A percentile compares a stretch with the other conserved stretches of the same genome.
Conservation (phyloP, 2,797 vertebrate species). For the Hipposideros larvatus region DNA sequence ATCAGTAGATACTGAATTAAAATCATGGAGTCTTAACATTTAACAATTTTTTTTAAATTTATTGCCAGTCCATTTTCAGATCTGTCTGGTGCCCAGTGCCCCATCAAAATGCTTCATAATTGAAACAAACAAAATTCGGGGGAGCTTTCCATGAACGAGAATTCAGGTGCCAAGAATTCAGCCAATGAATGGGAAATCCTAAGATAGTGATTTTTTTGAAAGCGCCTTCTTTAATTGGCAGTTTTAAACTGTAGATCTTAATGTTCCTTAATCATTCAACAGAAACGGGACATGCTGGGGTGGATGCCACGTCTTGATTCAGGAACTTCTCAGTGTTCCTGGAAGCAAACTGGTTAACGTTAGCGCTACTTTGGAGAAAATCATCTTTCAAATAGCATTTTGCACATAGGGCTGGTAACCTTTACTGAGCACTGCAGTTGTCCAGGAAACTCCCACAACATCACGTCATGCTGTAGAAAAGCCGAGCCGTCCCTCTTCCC, state of each 20-base stretch:
- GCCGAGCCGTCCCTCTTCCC: neutral
- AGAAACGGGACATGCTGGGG: neutral
- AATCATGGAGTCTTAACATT: constrained; percentile 58
- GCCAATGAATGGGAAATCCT: constrained; percentile 51
- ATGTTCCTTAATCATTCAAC: neutral
- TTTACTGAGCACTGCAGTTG: neutral
- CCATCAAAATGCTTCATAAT: constrained; percentile 49
- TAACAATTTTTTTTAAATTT: neutral
- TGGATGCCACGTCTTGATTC: constrained; percentile 27
- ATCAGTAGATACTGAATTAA: constrained; percentile 52
- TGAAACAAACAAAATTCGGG: constrained; percentile 35
- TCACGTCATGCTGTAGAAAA: neutral
- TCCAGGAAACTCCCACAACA: neutral
- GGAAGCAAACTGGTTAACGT: neutral
- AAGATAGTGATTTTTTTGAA: constrained; percentile 32
- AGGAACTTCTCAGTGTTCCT: neutral
- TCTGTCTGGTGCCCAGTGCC: neutral
- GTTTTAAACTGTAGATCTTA: constrained; percentile 35
- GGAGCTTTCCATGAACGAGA: constrained; percentile 23
- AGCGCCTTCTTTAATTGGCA: constrained; percentile 35
- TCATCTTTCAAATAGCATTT: neutral
- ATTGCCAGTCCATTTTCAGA: constrained; percentile 67
- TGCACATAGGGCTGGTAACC: neutral
- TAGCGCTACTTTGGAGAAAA: neutral
- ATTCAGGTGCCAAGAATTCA: constrained; percentile 73